Base-by-base conservation (phyloP, 2,888 invertebrate genomes). In the Leptopilina myrica region DNA sequence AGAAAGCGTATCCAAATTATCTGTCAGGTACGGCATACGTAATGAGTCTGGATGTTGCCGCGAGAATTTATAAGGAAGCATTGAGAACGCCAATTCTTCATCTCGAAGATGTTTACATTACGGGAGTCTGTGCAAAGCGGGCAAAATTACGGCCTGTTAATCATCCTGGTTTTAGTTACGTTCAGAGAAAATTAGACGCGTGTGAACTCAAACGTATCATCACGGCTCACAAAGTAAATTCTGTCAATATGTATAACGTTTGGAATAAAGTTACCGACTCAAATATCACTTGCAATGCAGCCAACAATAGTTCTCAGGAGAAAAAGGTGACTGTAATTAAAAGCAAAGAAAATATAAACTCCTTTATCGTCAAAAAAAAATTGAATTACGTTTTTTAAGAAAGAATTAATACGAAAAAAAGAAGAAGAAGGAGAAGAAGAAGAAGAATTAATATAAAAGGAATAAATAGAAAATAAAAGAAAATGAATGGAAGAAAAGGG, bases 21-120 rank as follows among this genome's bases (percentile, higher is more conserved):
- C 91, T 97, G 77, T 96, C 97, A 0, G 97, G 97, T 12, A 96
- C 96, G 0, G 96, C 95, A 2, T 97, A 97, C 92, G 93, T 95
- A 5, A 94, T 97, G 93, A 95, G 96, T 0, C 90, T 93, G 1
- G 94, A 95, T 84, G 94, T 96, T 0, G 95, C 95, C 0, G 90
- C 90, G 8, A 94, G 93, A 75, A 92, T 97, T 5, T 96, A 95
- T 89, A 91, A 93, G 64, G 94, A 95, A 2, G 95, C 96, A 0
- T 90, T 96, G 2, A 92, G 92, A 77, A 96, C 95, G 1, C 94
- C 95, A 6, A 92, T 96, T 76, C 94, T 97, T 85, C 96, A 97
- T 88, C 91, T 96, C 62, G 96, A 96, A 90, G 96, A 96, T 89
- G 94, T 96, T 26, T 96, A 95, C 87, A 93, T 96, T 78, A 96